Percentiles rank a stretch among this genome's conserved stretches.
Conservation (phyloP, 2,888 invertebrate species). For the Colletes collaris region DNA sequence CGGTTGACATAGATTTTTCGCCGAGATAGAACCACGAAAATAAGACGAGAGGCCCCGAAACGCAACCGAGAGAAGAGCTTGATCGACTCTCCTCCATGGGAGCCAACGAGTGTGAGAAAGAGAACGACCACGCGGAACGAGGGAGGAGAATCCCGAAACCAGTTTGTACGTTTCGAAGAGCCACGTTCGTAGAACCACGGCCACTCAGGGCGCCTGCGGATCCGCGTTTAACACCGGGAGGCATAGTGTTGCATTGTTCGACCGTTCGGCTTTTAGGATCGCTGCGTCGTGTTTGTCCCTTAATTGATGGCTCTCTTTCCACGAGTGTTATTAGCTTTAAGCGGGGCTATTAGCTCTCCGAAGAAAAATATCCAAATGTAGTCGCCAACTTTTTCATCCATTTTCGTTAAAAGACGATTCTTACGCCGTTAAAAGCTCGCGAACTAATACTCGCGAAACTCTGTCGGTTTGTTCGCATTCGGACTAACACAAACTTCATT, state of each 20-base stretch:
- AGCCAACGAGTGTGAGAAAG: constrained; percentile 52
- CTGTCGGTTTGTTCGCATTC: too few species aligned
- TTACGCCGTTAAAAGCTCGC: too few species aligned
- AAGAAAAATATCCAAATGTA: too few species aligned
- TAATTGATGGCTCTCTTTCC: constrained; percentile 61
- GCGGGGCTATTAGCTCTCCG: not conserved
- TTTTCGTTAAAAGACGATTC: too few species aligned
- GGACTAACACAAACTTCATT: too few species aligned
- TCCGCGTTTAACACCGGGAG: constrained; percentile 70
- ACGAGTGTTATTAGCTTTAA: constrained; percentile 21
- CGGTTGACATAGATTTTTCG: constrained; percentile 81
- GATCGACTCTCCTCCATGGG: constrained; percentile 68
- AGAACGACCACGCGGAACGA: constrained; percentile 41
- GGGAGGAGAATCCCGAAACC: constrained; percentile 69
- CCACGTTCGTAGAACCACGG: constrained; percentile 51
- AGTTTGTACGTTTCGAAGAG: constrained; percentile 68
- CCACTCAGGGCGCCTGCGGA: constrained; percentile 47
- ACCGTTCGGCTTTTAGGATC: constrained; percentile 42
- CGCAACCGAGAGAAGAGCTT: constrained; percentile 58
- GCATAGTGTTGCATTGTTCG: constrained; percentile 63
- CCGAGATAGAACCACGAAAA: constrained; percentile 70
- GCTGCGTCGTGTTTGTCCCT: constrained; percentile 51
- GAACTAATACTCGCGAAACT: too few species aligned
- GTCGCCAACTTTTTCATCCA: too few species aligned
- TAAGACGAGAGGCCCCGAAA: constrained; percentile 67